Conservation (phyloP, 1,140 invertebrate genomes). For the Leptinotarsa lineolata region DNA sequence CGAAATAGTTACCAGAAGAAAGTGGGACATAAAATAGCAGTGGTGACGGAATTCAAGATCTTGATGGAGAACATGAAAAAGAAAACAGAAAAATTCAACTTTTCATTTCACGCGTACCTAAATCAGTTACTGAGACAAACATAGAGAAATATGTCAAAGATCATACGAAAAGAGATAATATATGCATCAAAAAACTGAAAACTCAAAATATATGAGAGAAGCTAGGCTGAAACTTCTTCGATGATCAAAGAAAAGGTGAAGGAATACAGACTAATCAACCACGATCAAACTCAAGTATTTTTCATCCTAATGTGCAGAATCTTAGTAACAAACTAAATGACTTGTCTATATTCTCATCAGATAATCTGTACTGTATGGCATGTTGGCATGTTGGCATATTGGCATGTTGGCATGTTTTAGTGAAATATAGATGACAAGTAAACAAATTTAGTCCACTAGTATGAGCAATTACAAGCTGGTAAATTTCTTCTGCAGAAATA, state of each 20-base stretch:
- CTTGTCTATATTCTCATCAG: too few relatives aligned
- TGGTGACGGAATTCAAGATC: not conserved
- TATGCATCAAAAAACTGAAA: not conserved
- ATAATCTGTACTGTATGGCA: too few relatives aligned
- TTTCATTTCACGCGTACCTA: not conserved
- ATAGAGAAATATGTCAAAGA: not conserved
- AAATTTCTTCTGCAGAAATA: not conserved
- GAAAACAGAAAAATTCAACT: not conserved
- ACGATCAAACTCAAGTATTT: too few relatives aligned
- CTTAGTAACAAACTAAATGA: too few relatives aligned
- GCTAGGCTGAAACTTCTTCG: not conserved
- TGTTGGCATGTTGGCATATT: too few relatives aligned
- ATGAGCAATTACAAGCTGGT: not conserved
- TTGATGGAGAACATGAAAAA: not conserved
- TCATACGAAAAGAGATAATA: not conserved
- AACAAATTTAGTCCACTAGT: not conserved
- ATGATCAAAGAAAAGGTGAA: not conserved
- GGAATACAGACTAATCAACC: not conserved
- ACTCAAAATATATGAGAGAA: not conserved
- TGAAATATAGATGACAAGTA: not conserved
- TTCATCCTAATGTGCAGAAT: too few relatives aligned
- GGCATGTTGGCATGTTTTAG: too few relatives aligned
- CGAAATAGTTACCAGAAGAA: not conserved
- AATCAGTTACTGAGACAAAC: too few relatives aligned
- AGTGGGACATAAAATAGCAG: not conserved